Conservation (phyloP, 2,113 vertebrate genomes). For the Neogale vison region DNA sequence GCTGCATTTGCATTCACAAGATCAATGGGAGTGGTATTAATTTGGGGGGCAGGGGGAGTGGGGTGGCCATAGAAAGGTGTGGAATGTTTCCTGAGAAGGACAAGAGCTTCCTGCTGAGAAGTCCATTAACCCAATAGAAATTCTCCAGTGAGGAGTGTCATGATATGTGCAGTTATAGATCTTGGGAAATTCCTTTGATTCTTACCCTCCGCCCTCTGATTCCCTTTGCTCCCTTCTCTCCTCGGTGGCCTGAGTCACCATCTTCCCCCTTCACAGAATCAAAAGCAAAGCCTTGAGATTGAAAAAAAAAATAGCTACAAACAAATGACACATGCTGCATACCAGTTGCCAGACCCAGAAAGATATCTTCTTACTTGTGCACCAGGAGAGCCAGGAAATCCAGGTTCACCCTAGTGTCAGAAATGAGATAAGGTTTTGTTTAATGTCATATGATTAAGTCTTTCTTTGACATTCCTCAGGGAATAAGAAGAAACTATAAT, state of each 20-base stretch:
- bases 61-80: background rate
- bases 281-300: conserved; percentile 46
- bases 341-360: background rate
- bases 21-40: background rate
- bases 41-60: no score
- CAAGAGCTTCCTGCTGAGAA: background rate
- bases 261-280: conserved; percentile 87
- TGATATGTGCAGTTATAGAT: no score
- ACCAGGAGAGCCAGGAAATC: conserved; percentile 90
- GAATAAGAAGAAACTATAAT: background rate
- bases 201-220: conserved; percentile 88
- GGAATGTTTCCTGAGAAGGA: background rate
- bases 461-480: background rate
- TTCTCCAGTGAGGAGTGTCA: rapidly evolving
- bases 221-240: conserved; percentile 88
- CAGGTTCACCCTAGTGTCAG: conserved; percentile 86
- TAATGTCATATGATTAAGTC: background rate
- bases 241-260: conserved; percentile 84
- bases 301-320: background rate
- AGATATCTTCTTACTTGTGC: conserved; percentile 80
- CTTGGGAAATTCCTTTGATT: background rate
- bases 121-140: background rate
- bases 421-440: conserved; percentile 24
- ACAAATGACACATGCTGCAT: background rate
- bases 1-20: background rate